A percentile compares a stretch with the other conserved stretches of the same genome.
phyloP scores from a whole-genome alignment of 1,140 invertebrate genomes.

The Ganaspis sp. region DNA sequence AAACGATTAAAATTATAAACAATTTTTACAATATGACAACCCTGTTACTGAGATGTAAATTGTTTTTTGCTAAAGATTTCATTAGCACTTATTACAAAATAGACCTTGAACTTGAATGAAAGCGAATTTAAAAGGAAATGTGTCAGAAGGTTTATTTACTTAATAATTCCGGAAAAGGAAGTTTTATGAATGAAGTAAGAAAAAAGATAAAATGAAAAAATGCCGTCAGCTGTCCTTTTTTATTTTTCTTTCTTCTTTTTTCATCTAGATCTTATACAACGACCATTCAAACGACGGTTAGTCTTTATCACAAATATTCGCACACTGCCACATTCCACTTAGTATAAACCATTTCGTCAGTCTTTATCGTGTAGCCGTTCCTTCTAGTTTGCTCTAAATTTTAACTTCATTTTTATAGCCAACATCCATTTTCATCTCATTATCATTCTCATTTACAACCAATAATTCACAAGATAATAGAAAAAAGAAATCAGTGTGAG shows the following conservation, averaged over 20 bases:
- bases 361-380: not conserved
- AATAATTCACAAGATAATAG: not conserved
- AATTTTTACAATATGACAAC: no score
- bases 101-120: not conserved
- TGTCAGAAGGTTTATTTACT: not conserved
- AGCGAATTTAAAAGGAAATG: not conserved
- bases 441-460: not conserved
- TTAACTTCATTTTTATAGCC: not conserved
- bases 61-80: no score
- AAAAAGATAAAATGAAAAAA: not conserved
- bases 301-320: conserved; percentile 33
- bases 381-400: conserved; percentile 1
- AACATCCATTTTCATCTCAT: not conserved
- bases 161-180: not conserved
- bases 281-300: conserved; percentile 1
- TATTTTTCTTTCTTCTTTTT: conserved; percentile 4
- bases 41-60: no score
- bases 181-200: not conserved
- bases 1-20: no score
- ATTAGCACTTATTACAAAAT: no score
- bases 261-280: not conserved
- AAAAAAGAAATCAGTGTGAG: not conserved
- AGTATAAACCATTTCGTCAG: conserved; percentile 22
- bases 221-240: not conserved
- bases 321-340: conserved; percentile 25